These are phyloP conservation scores for Drosophila nr. perissopoda DNA, from an alignment of 2,888 invertebrate species.

Conservation along the genomic window DNA sequence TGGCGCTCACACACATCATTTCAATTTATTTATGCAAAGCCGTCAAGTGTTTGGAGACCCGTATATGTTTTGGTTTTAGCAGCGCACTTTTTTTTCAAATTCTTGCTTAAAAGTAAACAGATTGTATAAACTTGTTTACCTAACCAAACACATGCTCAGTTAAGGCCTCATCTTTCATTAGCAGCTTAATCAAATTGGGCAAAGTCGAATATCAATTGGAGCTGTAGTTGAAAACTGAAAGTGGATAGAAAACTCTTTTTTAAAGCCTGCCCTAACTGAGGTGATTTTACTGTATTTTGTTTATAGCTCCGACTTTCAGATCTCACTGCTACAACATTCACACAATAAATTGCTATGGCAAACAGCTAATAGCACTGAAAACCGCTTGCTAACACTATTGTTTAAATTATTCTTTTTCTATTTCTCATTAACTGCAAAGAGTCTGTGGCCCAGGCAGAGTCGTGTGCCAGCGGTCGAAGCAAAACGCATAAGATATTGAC, in stretches of 20 bases:
- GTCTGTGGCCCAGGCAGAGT: neutral
- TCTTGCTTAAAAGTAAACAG: constrained; percentile 60
- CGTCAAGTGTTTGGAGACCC: constrained; percentile 30
- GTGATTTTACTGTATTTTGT: neutral
- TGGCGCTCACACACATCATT: constrained; percentile 6
- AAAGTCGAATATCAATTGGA: neutral
- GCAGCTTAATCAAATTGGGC: constrained; percentile 3
- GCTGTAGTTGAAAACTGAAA: constrained; percentile 7
- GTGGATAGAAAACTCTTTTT: neutral
- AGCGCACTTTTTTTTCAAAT: constrained; percentile 59
- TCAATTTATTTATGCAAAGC: constrained; percentile 65
- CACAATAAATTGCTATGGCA: constrained; percentile 4
- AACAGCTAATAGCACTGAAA: constrained; percentile 34
- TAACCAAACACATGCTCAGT: constrained; percentile 1
- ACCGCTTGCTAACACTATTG: constrained; percentile 49
- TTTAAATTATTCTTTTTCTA: constrained; percentile 36
- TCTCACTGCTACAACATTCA: constrained; percentile 2
- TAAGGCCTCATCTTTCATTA: neutral
- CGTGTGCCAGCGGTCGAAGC: constrained; percentile 11
- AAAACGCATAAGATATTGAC: constrained; percentile 30
- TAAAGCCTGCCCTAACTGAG: neutral
- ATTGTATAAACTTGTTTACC: constrained; percentile 62
- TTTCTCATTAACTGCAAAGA: constrained; percentile 30
- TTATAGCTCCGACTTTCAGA: constrained; percentile 4
- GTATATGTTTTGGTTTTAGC: constrained; percentile 58